Evolutionary conservation across 2,113 vertebrate genomes (phyloP), one percentile per base, ranked within the genome.

Genomic region (Ardeotis arabs): DNA sequence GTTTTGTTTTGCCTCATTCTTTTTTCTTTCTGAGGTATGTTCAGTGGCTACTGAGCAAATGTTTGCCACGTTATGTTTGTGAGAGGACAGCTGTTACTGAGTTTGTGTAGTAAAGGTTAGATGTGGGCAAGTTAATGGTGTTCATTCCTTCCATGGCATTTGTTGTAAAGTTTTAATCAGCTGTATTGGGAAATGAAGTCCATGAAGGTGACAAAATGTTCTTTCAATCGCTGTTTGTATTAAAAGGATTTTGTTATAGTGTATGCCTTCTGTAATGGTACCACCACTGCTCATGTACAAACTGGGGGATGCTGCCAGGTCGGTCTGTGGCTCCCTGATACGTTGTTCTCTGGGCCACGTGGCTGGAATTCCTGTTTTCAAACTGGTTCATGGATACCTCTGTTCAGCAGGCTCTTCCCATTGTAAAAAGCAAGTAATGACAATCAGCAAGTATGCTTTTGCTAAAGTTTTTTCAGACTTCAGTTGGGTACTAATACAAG

Each of bases 401-500:
- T 39, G 4, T 37, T 60, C 49, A 86, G 67, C 44, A 68, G 39
- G 14, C 35, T 29, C 5, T 33, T 73, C n/a, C 25, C 35, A 0
- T 25, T 59, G 29, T 62, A 7, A 39, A 83, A 52, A 27, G 1
- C 14, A 59, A 31, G 5, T 50, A 3, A 25, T 47, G 45, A 2
- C 6, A 15, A 62, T 70, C 37, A 80, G 33, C 45, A 55, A 55
- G 27, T 33, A 2, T 1, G 10, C 16, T 33, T 63, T 23, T 59
- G 37, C 24, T 59, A 1, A 60, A 22, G 49, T 50, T 73, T 73
- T 66, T 66, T 49, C 59, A 69, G 59, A 11, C 41, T 62, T 39
- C 41, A 81, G 6, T 2, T 2, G 0, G 1, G 14, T 77, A 10
- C 16, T 76, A 59, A 45, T 67, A 9, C 5, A 29, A 74, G 15